Evolutionary conservation across 2,113 vertebrate genomes (phyloP).

Genomic region (Amblyornis subalaris): DNA sequence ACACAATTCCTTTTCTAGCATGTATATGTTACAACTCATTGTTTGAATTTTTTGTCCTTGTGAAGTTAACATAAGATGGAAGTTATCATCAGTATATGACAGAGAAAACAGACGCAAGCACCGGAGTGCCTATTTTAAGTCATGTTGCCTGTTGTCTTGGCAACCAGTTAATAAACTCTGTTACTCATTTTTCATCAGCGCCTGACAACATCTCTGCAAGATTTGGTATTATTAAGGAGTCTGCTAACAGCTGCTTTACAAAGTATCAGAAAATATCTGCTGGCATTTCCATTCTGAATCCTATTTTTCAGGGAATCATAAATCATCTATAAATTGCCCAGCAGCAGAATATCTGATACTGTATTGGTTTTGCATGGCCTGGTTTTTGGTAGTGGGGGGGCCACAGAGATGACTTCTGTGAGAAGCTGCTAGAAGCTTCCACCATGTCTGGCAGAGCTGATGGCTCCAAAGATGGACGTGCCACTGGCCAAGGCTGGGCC

Average conservation of each 20-base stretch:
- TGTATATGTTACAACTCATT: background rate
- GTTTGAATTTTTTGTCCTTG: background rate
- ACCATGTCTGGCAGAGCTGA: too few species aligned
- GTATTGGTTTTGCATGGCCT: too few species aligned
- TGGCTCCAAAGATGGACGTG: too few species aligned
- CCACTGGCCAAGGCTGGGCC: too few species aligned
- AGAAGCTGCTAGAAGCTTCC: too few species aligned
- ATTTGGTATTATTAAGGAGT: slow-evolving; percentile 6
- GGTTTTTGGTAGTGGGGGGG: too few species aligned
- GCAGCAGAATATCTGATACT: background rate
- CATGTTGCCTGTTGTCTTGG: slow-evolving; percentile 50
- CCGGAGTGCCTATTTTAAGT: slow-evolving; percentile 12
- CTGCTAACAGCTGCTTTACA: background rate
- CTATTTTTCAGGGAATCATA: background rate
- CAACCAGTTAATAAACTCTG: slow-evolving; percentile 47
- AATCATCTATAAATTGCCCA: background rate
- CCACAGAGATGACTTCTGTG: too few species aligned
- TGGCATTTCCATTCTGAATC: background rate
- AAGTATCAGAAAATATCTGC: background rate
- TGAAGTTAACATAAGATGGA: slow-evolving; percentile 1
- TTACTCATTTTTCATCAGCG: slow-evolving; percentile 4
- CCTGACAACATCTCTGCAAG: slow-evolving; percentile 18
- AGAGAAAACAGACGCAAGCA: slow-evolving; percentile 8
- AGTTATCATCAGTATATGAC: background rate
- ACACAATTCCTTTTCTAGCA: background rate